phyloP scores from a whole-genome alignment of 2,113 vertebrate species.

The Pristiophorus japonicus region DNA sequence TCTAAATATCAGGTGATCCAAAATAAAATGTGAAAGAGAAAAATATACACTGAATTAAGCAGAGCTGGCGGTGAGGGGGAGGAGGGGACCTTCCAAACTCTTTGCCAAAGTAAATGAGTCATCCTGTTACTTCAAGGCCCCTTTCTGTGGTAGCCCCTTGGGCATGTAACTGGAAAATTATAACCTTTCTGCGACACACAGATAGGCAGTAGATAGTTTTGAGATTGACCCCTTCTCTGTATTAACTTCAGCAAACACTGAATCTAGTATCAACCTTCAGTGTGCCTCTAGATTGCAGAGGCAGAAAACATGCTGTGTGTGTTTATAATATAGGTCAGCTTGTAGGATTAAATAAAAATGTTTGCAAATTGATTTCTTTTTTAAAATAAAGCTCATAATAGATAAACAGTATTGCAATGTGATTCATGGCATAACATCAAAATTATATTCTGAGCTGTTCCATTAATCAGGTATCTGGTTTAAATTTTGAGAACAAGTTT shows the following conservation, averaged over 20 bases:
- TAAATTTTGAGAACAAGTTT: background rate
- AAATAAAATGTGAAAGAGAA: background rate
- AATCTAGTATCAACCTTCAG: background rate
- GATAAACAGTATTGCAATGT: constrained; percentile 10
- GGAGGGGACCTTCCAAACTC: background rate
- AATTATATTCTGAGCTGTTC: background rate
- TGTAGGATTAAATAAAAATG: background rate
- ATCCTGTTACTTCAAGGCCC: background rate
- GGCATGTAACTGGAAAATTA: background rate
- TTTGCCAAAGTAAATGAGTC: constrained; percentile 9
- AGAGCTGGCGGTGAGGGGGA: background rate
- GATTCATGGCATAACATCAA: background rate
- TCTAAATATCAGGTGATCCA: background rate
- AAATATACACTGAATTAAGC: background rate
- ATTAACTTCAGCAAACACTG: background rate
- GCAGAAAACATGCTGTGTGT: background rate
- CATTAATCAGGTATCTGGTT: constrained; percentile 20
- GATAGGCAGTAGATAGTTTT: background rate
- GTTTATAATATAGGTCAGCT: constrained; percentile 18
- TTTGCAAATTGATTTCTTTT: constrained; percentile 14
- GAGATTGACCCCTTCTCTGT: background rate
- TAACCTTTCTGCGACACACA: constrained; percentile 11
- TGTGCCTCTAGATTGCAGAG: background rate
- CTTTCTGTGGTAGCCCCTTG: background rate
- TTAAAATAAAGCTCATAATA: background rate